Base-by-base conservation (phyloP, 2,797 vertebrate species). In the Scleropages formosus region DNA sequence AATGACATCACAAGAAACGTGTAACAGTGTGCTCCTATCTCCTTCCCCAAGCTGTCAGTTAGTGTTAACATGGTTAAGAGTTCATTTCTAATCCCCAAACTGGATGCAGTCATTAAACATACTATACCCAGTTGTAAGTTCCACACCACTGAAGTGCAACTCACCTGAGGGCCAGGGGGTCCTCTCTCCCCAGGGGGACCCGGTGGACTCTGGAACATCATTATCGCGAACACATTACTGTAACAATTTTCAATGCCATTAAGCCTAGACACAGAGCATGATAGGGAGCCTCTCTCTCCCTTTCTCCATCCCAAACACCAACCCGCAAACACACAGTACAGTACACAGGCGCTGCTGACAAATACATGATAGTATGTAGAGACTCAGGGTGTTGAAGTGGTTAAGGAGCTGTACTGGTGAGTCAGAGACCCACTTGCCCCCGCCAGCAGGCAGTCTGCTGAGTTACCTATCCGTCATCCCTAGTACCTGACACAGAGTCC, bases 131-230 rank as follows among this genome's bases (percentile, higher is more conserved):
- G 31, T 31, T 39, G 31, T 39, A 31, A 39, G 39, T 31, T 39
- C 2, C 26, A 71, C 27, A 16, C 15, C 22, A 8, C 11, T 6
- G 27, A 59, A 24, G 58, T 72, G 60, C 76, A 3, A 31, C 85
- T 85, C 86, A 96, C 95, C 93, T 93, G 92, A 65, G 89, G 86
- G 74, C 95, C 95, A 0, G 78, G 83, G 72, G 84, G 82, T 0
- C 95, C 95, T 74, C 85, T 91, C 22, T 92, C 92, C 78, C 95
- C 94, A 1, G 81, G 75, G 44, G 86, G 78, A 63, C 95, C 95
- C 15, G 84, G 64, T 11, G 81, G 81, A 79, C 94, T 95, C 95
- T 97, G 81, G 16, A 73, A 81, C 73, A 82, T 62, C 75, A 80
- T 59, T 12, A 47, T 16, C 27, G 9, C 24, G 15, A 39, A 6